Evolutionary conservation across 1,140 invertebrate species (phyloP), one percentile per base, ranked within the genome.

Genomic region (Eufriesea mexicana): DNA sequence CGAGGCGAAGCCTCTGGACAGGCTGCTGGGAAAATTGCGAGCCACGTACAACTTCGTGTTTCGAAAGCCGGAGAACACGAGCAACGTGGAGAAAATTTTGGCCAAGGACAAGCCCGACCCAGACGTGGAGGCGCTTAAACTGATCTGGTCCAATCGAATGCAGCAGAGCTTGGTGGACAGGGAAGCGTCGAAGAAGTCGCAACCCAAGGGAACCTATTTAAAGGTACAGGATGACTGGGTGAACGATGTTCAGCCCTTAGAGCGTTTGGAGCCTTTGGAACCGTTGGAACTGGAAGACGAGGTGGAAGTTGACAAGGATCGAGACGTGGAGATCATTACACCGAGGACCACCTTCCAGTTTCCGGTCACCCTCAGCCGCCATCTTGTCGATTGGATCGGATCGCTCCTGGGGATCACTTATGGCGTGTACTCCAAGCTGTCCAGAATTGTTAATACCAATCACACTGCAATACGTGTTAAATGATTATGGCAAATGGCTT

Each of bases 11-110:
- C 89, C 91, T 0, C 18, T 93, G 59, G 90, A 93, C 79, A 93
- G 87, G 68, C 89, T 93, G 12, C 67, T 91, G 18, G 91, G 86
- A 2, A 93, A 93, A 89, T 86, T 93, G 73, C 89, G 90, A 66
- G 84, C 91, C 49, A 92, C 91, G 5, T 93, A 93, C 66, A 82
- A 93, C 42, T 91, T 92, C 59, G 89, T 93, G 25, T 92, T 93
- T 64, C 91, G 85, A 67, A 90, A 91, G 68, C 67, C 88, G 0
- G 89, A 91, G 42, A 90, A 92, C 62, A 84, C 86, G 1, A 91
- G 86, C 45, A 89, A 91, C 67, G 83, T 92, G 54, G 91, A 91
- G 64, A 90, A 88, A 51, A 91, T 92, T 67, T 18, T 88, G 2
- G 42, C 59, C 0, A 89, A 83, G 18, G 61, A 80, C 9, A 61